Percentiles rank a stretch among this genome's conserved stretches.
phyloP scores from a whole-genome alignment of 1,140 invertebrate genomes.

The Euura saliciscinereae region DNA sequence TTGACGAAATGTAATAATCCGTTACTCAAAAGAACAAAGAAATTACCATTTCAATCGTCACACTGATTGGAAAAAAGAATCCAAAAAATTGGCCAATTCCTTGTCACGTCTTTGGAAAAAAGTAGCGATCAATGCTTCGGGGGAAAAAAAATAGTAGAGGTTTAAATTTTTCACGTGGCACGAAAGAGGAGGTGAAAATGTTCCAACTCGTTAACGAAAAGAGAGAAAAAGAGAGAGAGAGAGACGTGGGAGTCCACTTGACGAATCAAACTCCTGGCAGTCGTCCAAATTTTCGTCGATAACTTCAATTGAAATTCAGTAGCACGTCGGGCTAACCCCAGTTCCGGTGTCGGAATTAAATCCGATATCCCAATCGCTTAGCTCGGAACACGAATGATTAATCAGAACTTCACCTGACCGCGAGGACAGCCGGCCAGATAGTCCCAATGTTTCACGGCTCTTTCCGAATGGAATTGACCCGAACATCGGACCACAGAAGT shows the following conservation, averaged over 20 bases:
- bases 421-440: no score
- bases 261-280: neutral
- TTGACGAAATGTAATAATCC: neutral
- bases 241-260: neutral
- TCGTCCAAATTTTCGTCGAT: neutral
- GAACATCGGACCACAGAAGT: no score
- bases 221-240: neutral
- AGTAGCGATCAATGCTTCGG: neutral
- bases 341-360: constrained; percentile 1
- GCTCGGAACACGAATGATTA: neutral
- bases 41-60: neutral
- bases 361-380: constrained; percentile 6
- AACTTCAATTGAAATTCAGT: neutral
- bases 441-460: neutral
- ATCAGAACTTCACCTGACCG: neutral
- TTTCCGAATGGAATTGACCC: no score
- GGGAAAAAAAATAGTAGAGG: neutral
- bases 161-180: neutral
- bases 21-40: neutral
- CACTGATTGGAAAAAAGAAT: neutral
- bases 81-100: neutral
- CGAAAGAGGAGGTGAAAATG: neutral
- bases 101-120: neutral
- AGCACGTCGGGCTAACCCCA: neutral
- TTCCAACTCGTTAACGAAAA: neutral